These are phyloP conservation scores for Pocota personata DNA, from an alignment of 2,888 invertebrate genomes.

Conservation along the genomic window DNA sequence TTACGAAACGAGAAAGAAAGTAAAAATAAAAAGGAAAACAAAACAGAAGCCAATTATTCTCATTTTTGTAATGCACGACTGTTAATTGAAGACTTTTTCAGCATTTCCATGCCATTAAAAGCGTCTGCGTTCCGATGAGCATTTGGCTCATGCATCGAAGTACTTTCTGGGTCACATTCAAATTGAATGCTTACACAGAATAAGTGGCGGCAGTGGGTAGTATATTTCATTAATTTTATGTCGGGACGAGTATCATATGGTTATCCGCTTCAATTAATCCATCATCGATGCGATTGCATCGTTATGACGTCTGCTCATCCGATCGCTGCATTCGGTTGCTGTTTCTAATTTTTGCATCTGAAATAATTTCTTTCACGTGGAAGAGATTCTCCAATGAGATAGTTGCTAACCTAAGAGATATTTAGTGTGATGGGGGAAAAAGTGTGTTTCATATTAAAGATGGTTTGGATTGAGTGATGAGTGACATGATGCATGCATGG, in stretches of 20 bases:
- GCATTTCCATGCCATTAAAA: constrained; percentile 10
- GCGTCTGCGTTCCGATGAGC: constrained; percentile 14
- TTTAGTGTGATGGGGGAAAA: not conserved
- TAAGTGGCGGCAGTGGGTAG: not conserved
- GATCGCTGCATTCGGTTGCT: not conserved
- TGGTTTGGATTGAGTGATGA: not conserved
- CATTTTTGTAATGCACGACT: not conserved
- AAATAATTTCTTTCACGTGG: not conserved
- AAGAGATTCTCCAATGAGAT: not conserved
- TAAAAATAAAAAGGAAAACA: not conserved
- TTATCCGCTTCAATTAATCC: constrained; percentile 6
- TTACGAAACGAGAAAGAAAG: not conserved
- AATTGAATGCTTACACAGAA: too few species aligned
- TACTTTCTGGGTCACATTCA: not conserved
- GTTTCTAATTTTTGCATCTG: constrained; percentile 1
- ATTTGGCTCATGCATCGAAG: constrained; percentile 7
- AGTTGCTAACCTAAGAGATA: not conserved
- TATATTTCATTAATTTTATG: not conserved
- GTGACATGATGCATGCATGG: not conserved
- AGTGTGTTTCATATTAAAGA: not conserved
- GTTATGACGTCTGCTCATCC: not conserved
- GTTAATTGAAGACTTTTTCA: constrained; percentile 13
- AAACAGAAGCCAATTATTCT: constrained; percentile 6
- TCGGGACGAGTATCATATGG: not conserved
- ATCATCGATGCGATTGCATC: constrained; percentile 1